Evolutionary conservation across 37 sponge, comb jelly and placozoan genomes (phyloP).

Genomic region (Tethya wilhelma): DNA sequence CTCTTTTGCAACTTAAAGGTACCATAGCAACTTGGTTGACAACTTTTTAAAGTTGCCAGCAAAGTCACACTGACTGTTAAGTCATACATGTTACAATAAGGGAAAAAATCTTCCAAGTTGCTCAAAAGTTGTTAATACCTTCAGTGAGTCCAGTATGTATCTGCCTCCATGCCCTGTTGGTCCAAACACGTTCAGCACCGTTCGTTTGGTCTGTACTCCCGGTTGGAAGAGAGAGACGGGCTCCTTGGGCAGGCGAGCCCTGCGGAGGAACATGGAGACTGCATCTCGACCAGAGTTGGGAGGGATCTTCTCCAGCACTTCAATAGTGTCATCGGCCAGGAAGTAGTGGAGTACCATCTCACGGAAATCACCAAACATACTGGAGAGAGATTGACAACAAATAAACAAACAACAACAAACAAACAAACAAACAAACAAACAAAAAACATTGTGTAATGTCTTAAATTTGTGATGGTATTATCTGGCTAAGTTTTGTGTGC

Average conservation of each 20-base stretch:
- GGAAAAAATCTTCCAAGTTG: not conserved
- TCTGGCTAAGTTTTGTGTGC: not conserved
- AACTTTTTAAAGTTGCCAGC: no score
- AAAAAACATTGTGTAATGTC: not conserved
- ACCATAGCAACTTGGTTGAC: not conserved
- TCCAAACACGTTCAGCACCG: conserved; percentile 98
- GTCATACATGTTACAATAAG: not conserved
- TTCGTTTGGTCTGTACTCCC: conserved; percentile 87
- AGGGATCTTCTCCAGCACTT: conserved; percentile 86
- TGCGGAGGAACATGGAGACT: conserved; percentile 85
- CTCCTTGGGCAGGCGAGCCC: conserved; percentile 82
- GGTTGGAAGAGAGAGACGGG: conserved; percentile 77
- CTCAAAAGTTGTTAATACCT: conserved; percentile 4
- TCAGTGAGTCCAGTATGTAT: conserved; percentile 75
- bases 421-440: no score
- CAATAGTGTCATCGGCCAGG: conserved; percentile 97
- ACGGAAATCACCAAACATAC: conserved; percentile 94
- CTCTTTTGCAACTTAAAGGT: no score
- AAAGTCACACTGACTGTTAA: not conserved
- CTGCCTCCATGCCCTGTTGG: conserved; percentile 94
- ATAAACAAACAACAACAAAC: no score
- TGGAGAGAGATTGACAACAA: not conserved
- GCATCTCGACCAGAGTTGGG: conserved; percentile 95
- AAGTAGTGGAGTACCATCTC: conserved; percentile 95
- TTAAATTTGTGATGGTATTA: not conserved